These are phyloP conservation scores for Ivindomyrus marchei DNA, from an alignment of 2,113 vertebrate species.

Conservation along the genomic window DNA sequence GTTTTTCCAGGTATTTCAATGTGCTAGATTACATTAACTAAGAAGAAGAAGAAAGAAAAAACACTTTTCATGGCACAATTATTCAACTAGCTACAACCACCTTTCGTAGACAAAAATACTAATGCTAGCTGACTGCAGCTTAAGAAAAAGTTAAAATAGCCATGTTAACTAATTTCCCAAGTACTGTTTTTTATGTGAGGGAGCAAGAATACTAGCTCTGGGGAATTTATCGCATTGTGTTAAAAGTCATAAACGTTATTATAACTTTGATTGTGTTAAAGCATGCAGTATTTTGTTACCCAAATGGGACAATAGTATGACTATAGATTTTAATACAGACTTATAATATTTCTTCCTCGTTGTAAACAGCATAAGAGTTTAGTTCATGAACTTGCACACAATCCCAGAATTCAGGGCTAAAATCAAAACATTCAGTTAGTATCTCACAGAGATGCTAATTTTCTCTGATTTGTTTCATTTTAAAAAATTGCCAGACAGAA, in stretches of 20 bases:
- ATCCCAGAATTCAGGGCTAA: too few species aligned
- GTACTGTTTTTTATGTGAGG: not conserved
- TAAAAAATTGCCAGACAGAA: not conserved
- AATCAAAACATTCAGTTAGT: too few species aligned
- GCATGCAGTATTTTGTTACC: not conserved
- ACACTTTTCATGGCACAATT: not conserved
- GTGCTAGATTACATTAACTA: not conserved
- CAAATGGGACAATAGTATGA: too few species aligned
- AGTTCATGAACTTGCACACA: too few species aligned
- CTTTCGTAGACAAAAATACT: not conserved
- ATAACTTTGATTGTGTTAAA: not conserved
- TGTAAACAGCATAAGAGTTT: too few species aligned
- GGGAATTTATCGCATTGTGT: not conserved
- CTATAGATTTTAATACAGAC: too few species aligned
- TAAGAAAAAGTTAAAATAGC: not conserved
- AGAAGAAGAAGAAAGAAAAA: not conserved
- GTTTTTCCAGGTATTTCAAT: not conserved
- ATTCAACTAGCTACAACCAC: not conserved
- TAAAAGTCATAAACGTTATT: not conserved
- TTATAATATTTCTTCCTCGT: too few species aligned
- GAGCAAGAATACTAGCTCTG: not conserved
- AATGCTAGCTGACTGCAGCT: not conserved
- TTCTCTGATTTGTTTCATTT: not conserved
- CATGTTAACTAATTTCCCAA: not conserved
- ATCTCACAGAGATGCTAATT: too few species aligned